Evolutionary conservation across 2,888 invertebrate species (phyloP).

Genomic region (Neoaliturus tenellus): DNA sequence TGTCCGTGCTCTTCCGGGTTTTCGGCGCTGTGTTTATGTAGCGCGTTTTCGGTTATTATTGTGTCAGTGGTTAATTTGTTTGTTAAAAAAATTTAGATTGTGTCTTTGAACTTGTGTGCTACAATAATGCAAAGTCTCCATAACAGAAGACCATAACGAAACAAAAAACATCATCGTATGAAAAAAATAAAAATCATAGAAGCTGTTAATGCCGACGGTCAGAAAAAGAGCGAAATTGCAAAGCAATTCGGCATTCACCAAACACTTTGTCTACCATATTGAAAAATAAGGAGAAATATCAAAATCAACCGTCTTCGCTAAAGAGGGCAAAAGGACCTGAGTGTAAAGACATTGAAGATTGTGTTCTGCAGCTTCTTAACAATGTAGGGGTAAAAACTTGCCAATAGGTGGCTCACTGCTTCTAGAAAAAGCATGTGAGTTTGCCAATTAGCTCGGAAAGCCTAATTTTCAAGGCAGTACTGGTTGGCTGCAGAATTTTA

Average conservation of each 20-base stretch:
- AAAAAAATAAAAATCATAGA: not conserved
- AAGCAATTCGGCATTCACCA: conserved; percentile 60
- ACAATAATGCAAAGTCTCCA: no score
- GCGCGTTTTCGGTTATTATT: no score
- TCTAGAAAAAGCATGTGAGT: conserved; percentile 60
- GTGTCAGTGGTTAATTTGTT: no score
- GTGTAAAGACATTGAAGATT: not conserved
- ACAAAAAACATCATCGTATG: no score
- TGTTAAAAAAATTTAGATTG: no score
- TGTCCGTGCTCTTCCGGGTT: no score
- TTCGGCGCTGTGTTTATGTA: no score
- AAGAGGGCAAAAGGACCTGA: not conserved
- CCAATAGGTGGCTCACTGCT: conserved; percentile 57
- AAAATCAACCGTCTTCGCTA: not conserved
- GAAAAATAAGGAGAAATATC: conserved; percentile 59
- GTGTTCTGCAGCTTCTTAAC: conserved; percentile 54
- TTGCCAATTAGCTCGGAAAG: conserved; percentile 59
- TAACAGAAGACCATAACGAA: no score
- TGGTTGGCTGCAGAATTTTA: conserved; percentile 64
- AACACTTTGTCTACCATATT: conserved; percentile 61
- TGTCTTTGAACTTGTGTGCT: no score
- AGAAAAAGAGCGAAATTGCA: conserved; percentile 58
- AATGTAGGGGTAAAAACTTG: conserved; percentile 51
- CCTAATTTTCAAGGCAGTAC: conserved; percentile 59
- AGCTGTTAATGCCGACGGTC: not conserved